Base-by-base conservation (phyloP, 1,140 invertebrate species). In the Musca vetustissima region DNA sequence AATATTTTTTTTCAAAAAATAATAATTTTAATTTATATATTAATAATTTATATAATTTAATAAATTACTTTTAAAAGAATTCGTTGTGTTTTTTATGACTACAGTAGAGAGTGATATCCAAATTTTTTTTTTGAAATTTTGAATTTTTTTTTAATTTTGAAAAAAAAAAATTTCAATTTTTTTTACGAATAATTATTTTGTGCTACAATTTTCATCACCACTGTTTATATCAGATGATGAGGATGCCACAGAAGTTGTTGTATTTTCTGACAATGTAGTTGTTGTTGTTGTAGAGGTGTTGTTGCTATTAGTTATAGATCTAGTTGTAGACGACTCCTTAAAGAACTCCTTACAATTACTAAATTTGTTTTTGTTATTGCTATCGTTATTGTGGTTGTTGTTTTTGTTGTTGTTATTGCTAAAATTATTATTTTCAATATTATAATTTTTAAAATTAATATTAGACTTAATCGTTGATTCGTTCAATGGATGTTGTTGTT, bases 401-500 rank as follows among this genome's bases (percentile, higher is more conserved):
- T 77, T 75, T 72, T 66, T 67, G 32, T 67, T 67, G 25, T 67
- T 67, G 48, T 43, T 67, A 55, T 50, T 68, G 53, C 48, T 47
- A 68, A 19, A 59, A 64, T 43, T 61, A 61, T 43, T 43, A 43
- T 43, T 43, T 43, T n/a, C n/a, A n/a, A 28, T 25, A 68, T 53
- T 69, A 65, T 24, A n/a, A 4, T 32, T 32, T 32, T 32, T 32
- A 32, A 4, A 32, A 32, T 43, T 43, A 43, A 43, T 9, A 57
- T 47, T 69, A 64, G 36, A 73, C 71, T 79, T 79, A 77, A 72
- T 79, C 70, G 77, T 75, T 74, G 76, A 69, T 47, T 59, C 50
- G 50, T 67, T 67, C 47, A 68, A 70, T 57, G 74, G 67, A 24
- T 59, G 64, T 47, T 75, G 70, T 50, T 66, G 71, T 73, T 68